phyloP scores from a whole-genome alignment of 2,888 invertebrate genomes.

The Leucophenga montana region DNA sequence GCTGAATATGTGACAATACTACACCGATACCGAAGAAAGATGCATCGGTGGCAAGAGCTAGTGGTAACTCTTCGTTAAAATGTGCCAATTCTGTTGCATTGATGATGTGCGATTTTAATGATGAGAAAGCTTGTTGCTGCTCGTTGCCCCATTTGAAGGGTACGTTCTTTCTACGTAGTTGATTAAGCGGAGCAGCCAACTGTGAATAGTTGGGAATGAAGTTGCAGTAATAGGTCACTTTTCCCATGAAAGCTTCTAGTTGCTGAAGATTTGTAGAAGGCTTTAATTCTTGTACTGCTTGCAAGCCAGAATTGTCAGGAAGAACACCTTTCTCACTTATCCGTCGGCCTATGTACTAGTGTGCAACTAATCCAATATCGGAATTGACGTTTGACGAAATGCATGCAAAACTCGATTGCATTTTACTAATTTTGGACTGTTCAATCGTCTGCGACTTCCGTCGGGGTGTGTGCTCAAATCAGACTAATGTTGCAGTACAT shows the following conservation, averaged over 20 bases:
- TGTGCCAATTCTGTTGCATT: neutral
- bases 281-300: constrained; percentile 17
- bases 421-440: too few relatives aligned
- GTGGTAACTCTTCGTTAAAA: constrained; percentile 1
- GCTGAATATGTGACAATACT: too few relatives aligned
- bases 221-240: constrained; percentile 59
- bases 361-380: too few relatives aligned
- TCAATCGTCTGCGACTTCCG: too few relatives aligned
- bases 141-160: constrained; percentile 47
- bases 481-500: too few relatives aligned
- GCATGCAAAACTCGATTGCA: too few relatives aligned
- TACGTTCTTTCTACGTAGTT: constrained; percentile 42
- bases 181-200: constrained; percentile 51
- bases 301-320: constrained; percentile 16
- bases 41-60: neutral
- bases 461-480: too few relatives aligned
- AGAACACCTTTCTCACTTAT: constrained; percentile 36
- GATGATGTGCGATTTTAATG: constrained; percentile 30
- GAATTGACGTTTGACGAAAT: too few relatives aligned
- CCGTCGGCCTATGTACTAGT: too few relatives aligned
- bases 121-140: constrained; percentile 48
- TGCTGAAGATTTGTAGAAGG: constrained; percentile 30
- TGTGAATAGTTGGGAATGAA: constrained; percentile 39
- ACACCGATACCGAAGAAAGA: too few relatives aligned
- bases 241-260: constrained; percentile 54